Conservation (phyloP, 1,140 invertebrate genomes). For the Manduca sexta region DNA sequence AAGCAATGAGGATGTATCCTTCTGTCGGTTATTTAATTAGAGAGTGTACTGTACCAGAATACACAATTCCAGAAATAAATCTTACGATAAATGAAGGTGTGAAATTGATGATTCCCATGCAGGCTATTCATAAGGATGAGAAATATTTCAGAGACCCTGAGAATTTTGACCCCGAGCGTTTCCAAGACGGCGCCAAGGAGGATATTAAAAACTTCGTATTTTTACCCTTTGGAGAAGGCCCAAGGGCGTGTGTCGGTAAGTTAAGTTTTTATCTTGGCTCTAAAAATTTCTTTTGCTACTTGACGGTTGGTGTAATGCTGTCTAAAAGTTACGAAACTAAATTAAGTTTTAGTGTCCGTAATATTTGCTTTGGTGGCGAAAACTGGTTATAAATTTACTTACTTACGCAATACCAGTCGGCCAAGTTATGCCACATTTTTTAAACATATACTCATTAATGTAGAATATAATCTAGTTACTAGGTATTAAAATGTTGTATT, state of each 20-base stretch:
- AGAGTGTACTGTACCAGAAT: conserved; percentile 30
- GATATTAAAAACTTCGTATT: conserved; percentile 33
- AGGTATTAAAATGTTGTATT: too few species aligned
- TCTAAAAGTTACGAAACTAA: too few species aligned
- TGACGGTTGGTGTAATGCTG: too few species aligned
- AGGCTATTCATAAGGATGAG: conserved; percentile 28
- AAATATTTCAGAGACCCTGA: conserved; percentile 27
- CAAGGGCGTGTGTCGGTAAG: conserved; percentile 44
- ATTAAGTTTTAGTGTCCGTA: too few species aligned
- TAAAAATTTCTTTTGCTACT: too few species aligned
- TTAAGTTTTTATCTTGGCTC: too few species aligned
- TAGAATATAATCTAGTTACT: too few species aligned
- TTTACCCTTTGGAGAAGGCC: conserved; percentile 49
- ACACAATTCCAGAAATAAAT: conserved; percentile 33
- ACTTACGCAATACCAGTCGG: too few species aligned
- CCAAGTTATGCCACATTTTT: too few species aligned
- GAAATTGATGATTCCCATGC: conserved; percentile 55
- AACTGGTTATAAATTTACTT: too few species aligned
- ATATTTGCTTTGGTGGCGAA: too few species aligned
- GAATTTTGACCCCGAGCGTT: conserved; percentile 45
- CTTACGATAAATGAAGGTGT: conserved; percentile 61
- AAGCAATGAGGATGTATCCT: conserved; percentile 48
- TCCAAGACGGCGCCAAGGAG: conserved; percentile 25
- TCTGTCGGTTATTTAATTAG: conserved; percentile 27
- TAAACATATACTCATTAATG: too few species aligned